A percentile compares a stretch with the other conserved stretches of the same genome.
Conservation (phyloP, 2,113 vertebrate species). For the Notothenia rossii region DNA sequence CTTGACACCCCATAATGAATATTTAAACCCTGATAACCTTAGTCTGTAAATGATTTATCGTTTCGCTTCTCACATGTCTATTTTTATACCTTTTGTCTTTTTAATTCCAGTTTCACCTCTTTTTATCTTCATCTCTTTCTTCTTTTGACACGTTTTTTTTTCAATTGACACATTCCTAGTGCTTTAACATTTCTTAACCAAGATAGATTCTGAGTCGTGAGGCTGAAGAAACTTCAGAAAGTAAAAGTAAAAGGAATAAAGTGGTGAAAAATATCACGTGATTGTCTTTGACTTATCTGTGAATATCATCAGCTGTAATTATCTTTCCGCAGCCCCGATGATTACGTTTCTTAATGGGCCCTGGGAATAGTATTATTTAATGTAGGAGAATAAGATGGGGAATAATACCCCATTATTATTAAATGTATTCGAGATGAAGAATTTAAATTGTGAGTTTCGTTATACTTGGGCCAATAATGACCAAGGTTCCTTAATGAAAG, state of each 20-base stretch:
- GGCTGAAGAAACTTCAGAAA: conserved; percentile 21
- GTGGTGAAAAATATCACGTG: background rate
- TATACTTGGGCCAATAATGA: conserved; percentile 65
- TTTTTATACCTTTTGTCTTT: conserved; percentile 66
- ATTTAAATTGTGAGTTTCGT: conserved; percentile 66
- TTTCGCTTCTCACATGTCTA: conserved; percentile 50
- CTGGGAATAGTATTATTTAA: conserved; percentile 74
- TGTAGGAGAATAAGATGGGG: conserved; percentile 61
- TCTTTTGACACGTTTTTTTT: conserved; percentile 24
- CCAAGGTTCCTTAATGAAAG: conserved; percentile 66
- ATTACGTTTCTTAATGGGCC: conserved; percentile 73
- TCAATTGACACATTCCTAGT: conserved; percentile 4
- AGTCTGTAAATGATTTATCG: conserved; percentile 71
- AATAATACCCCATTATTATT: conserved; percentile 75
- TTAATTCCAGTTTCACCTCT: conserved; percentile 36
- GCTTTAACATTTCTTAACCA: conserved; percentile 33
- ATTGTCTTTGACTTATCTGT: conserved; percentile 66
- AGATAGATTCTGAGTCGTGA: conserved; percentile 25
- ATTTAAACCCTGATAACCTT: conserved; percentile 74
- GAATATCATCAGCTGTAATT: conserved; percentile 74
- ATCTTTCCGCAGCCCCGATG: conserved; percentile 53
- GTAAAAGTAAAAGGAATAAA: conserved; percentile 26
- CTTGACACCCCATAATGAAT: conserved; percentile 74
- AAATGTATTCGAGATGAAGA: conserved; percentile 68
- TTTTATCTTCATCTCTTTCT: conserved; percentile 49